Base-by-base conservation (phyloP, 2,797 vertebrate genomes). In the Platyrinchus mystaceus region DNA sequence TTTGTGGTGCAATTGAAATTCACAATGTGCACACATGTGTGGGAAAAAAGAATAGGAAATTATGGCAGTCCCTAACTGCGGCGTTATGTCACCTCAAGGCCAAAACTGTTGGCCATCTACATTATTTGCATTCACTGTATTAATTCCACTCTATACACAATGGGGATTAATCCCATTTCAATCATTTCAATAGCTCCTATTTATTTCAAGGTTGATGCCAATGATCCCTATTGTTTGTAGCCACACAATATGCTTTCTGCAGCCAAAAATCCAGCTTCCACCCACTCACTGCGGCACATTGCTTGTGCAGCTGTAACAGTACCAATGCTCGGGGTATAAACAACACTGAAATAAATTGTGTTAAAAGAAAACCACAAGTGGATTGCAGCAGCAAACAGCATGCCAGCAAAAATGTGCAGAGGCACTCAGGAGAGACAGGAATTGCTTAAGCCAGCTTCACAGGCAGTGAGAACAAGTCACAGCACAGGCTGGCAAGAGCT, bases 151-250 rank as follows among this genome's bases (percentile, higher is more conserved):
- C 60, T 70, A 17, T 24, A 60, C 34, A 93, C 74, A 82, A 88
- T 7, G 14, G 78, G 63, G 93, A 95, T 89, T 84, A 76, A 84
- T 92, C 73, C 46, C n/a, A 68, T 70, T 85, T 89, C 86, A 85
- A 47, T 67, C 76, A 84, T 39, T 84, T 70, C 74, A 87, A 46
- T 43, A n/a, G 75, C 34, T 94, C 44, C 63, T 43, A 34, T 89
- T 95, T 68, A 58, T 94, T 79, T 78, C 93, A 89, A 49, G 43
- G 75, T 52, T 68, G 78, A 39, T 84, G 88, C 62, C 90, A 84
- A 46, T 14, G 64, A 83, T 55, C 44, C 2, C 82, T 92, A 34
- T 47, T 90, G 69, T 64, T 34, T 58, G 36, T 4, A 91, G 27
- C 27, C 56, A 70, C 60, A 91, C 71, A 91, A 74, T 26, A 56